These are phyloP conservation scores for Crypturellus undulatus DNA, from an alignment of 2,113 vertebrate genomes.

Conservation along the genomic window DNA sequence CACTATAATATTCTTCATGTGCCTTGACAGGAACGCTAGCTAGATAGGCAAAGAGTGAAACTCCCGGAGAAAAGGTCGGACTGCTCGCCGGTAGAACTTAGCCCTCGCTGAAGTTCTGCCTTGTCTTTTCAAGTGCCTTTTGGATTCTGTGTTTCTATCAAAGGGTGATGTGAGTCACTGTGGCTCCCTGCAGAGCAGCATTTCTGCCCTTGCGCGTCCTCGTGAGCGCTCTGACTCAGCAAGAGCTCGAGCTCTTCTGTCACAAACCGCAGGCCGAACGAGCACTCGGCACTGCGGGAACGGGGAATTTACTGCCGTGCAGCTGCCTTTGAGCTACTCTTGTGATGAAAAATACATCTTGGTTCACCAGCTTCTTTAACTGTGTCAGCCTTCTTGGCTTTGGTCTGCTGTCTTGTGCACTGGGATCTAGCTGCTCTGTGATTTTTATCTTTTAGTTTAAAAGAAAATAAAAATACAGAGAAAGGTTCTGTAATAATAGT, in stretches of 20 bases:
- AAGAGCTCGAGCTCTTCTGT: background rate
- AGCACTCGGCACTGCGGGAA: background rate
- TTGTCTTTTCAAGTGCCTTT: background rate
- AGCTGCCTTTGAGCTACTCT: background rate
- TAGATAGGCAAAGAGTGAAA: background rate
- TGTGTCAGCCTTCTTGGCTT: background rate
- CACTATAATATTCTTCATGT: background rate
- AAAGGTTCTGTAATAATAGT: background rate
- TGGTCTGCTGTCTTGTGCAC: background rate
- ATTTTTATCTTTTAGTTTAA: background rate
- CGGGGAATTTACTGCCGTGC: background rate
- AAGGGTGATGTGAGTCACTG: background rate
- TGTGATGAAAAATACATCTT: background rate
- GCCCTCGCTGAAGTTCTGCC: background rate
- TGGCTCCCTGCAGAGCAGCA: background rate
- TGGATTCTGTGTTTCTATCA: background rate
- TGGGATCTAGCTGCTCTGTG: background rate
- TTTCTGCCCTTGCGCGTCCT: background rate
- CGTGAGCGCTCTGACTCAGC: slow-evolving; percentile 41
- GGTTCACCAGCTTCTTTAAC: background rate
- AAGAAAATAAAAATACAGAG: background rate
- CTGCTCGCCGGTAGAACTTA: background rate
- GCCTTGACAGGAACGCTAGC: background rate
- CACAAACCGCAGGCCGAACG: background rate
- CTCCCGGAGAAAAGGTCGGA: background rate